Percentiles rank a stretch among this genome's conserved stretches.
Conservation (phyloP, 2,888 invertebrate species). For the Stictocephala bisonia region DNA sequence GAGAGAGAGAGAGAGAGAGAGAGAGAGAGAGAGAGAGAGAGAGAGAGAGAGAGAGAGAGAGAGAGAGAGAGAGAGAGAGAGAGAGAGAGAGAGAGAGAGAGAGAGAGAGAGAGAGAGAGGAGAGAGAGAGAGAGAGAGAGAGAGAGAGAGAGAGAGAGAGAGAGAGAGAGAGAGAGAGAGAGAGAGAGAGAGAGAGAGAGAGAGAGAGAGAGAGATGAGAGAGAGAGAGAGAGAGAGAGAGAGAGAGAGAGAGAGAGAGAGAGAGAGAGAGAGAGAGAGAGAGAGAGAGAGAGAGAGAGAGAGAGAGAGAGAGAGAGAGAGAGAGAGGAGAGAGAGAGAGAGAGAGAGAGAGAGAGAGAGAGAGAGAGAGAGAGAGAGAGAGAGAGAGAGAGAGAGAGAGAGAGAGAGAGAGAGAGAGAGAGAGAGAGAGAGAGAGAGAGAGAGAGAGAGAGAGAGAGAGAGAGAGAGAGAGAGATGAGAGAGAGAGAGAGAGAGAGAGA, state of each 20-base stretch:
- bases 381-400: background rate
- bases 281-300: background rate
- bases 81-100: slow-evolving; percentile 27
- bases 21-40: background rate
- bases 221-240: too few species aligned
- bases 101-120: background rate
- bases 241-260: background rate
- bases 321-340: background rate
- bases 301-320: background rate
- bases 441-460: too few species aligned
- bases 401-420: too few species aligned
- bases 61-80: slow-evolving; percentile 14
- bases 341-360: background rate
- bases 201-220: too few species aligned
- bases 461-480: too few species aligned
- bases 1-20: background rate
- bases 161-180: slow-evolving; percentile 2
- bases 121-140: background rate
- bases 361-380: too few species aligned
- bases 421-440: too few species aligned
- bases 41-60: background rate
- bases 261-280: background rate
- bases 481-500: too few species aligned
- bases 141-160: slow-evolving; percentile 10
- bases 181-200: slow-evolving; percentile 33